Base-by-base conservation (phyloP, 2,797 vertebrate species). In the Spondyliosoma cantharus region DNA sequence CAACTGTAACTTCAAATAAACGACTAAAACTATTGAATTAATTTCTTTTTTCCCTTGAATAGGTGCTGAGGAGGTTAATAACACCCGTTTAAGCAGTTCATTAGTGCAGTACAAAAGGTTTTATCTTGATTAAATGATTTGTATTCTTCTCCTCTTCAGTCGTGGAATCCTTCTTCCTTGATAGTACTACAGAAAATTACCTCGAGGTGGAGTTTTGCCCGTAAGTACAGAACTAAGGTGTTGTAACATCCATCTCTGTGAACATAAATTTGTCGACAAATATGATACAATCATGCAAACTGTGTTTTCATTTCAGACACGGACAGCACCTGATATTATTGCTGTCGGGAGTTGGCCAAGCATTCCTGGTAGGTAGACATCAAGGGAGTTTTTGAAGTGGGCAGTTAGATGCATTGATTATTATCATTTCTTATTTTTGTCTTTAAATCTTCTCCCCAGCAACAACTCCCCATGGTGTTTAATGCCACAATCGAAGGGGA, bases 191-290 rank as follows among this genome's bases (percentile, higher is more conserved):
- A 54, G 94, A 96, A 77, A 96, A 96, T 53, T 99, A 98, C 86
- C 94, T 99, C 25, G 97, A 98, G 92, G 96, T 98, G 71, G 97
- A 99, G 92, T 90, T 98, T 78, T 97, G 97, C 86, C 98, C 96
- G 96, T 99, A 94, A 97, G 97, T 97, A 93, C 15, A 8, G 4
- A 46, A 16, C 59, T 63, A 16, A 61, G 25, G 13, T 52, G n/a
- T 45, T 79, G 49, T 48, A 59, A 43, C 53, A 20, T n/a, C n/a
- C 17, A 24, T 64, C 43, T 57, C 15, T 59, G 2, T 78, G 64
- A 32, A 14, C 4, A 27, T 13, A 54, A 52, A 37, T 66, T 65
- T 22, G 22, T n/a, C 66, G 37, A 46, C 3, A 60, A 12, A 52
- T 46, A 63, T 11, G 24, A 0, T 50, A 19, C 8, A 63, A 58